phyloP scores from a whole-genome alignment of 2,797 vertebrate genomes.

The Cottoperca gobio region DNA sequence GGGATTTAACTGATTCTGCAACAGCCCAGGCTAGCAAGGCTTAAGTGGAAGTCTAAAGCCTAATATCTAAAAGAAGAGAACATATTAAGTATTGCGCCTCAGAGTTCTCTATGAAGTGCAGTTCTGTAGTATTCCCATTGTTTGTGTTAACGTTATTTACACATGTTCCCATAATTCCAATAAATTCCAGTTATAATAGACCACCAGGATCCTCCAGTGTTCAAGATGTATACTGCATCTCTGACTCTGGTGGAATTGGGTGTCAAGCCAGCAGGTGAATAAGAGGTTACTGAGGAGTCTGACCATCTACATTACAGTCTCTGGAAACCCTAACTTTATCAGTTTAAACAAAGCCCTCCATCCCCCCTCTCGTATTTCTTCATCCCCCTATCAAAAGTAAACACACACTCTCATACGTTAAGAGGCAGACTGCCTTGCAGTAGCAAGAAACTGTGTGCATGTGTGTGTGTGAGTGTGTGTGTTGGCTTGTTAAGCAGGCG shows the following conservation, averaged over 20 bases:
- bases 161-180: neutral
- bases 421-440: constrained; percentile 44
- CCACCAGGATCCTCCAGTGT: neutral
- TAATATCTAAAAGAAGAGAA: neutral
- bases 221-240: neutral
- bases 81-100: neutral
- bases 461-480: constrained; percentile 39
- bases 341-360: constrained; percentile 65
- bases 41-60: neutral
- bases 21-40: neutral
- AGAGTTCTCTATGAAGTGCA: neutral
- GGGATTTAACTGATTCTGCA: neutral
- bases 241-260: constrained; percentile 17
- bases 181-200: neutral
- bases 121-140: neutral
- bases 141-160: neutral
- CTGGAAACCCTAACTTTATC: constrained; percentile 62
- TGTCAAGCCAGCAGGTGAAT: constrained; percentile 44
- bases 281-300: constrained; percentile 36
- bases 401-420: constrained; percentile 44
- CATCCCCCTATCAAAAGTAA: constrained; percentile 63
- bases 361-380: constrained; percentile 30
- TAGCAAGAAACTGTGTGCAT: constrained; percentile 22
- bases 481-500: constrained; percentile 79
- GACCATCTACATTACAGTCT: constrained; percentile 42